Evolutionary conservation across 2,113 vertebrate species (phyloP).

Genomic region (Caretta caretta): DNA sequence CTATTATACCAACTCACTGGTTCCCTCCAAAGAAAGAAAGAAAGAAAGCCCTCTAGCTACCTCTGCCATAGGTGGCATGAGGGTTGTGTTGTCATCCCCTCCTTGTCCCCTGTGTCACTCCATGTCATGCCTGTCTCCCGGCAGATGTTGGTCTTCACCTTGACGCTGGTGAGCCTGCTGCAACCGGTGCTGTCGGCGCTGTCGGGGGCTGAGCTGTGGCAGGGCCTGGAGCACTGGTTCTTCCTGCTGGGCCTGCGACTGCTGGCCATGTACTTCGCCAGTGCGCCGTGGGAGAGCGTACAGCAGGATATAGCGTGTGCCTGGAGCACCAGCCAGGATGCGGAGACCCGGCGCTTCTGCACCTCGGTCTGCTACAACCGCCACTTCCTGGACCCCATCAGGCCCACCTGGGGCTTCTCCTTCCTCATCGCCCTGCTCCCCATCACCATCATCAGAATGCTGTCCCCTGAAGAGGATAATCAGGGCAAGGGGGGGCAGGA

Average conservation of each 20-base stretch:
- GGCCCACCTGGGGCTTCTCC: background rate
- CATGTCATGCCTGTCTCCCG: too few species aligned
- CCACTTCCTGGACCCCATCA: background rate
- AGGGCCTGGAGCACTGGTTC: too few species aligned
- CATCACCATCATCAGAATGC: background rate
- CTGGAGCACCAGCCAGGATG: background rate
- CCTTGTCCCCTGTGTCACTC: too few species aligned
- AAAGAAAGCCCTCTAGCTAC: too few species aligned
- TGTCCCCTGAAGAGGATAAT: background rate
- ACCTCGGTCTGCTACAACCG: background rate
- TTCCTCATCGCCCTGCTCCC: background rate
- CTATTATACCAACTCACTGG: too few species aligned
- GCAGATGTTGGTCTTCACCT: too few species aligned
- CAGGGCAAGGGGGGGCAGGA: background rate
- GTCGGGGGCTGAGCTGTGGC: too few species aligned
- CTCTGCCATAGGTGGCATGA: too few species aligned
- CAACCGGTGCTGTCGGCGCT: too few species aligned
- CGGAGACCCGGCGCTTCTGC: background rate
- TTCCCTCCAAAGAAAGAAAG: too few species aligned
- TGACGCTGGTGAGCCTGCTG: too few species aligned
- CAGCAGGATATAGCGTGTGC: background rate
- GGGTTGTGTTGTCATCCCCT: too few species aligned
- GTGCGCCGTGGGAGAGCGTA: background rate
- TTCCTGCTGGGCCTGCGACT: background rate
- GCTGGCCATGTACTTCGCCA: conserved; percentile 6